These are phyloP conservation scores for Pongo pygmaeus DNA, from an alignment of 2,113 vertebrate genomes.

Conservation along the genomic window DNA sequence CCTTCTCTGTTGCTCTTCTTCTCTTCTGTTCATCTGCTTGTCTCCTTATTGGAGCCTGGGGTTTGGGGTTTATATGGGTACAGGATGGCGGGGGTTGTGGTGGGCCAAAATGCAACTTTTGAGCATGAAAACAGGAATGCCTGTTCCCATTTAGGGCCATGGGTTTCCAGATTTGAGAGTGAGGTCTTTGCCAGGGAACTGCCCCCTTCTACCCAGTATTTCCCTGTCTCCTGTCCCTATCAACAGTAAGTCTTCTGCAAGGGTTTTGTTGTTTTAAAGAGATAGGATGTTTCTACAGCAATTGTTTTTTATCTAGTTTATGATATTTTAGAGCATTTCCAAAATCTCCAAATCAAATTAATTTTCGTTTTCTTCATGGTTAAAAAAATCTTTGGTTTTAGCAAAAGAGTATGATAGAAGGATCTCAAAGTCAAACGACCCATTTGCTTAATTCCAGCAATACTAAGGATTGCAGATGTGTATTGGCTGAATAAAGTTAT, in stretches of 20 bases:
- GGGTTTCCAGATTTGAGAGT: too few species aligned
- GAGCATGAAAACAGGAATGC: too few species aligned
- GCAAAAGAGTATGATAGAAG: neutral
- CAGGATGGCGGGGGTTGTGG: too few species aligned
- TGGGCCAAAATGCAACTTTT: too few species aligned
- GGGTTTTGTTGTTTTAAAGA: neutral
- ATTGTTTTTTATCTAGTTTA: neutral
- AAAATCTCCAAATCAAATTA: constrained; percentile 26
- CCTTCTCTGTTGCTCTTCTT: too few species aligned
- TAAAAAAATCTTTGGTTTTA: neutral
- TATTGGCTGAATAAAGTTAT: neutral
- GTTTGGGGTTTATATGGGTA: too few species aligned
- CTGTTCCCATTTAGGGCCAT: too few species aligned
- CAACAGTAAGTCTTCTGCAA: neutral
- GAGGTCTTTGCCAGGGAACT: too few species aligned
- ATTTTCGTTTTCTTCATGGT: constrained; percentile 19
- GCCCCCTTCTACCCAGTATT: too few species aligned
- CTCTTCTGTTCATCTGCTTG: too few species aligned
- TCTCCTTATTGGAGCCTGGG: too few species aligned
- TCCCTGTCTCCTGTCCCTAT: too few species aligned
- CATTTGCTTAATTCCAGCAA: constrained; percentile 8
- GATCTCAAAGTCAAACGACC: neutral
- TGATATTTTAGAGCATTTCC: neutral
- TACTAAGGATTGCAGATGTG: neutral
- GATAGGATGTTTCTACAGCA: neutral